Percentiles rank a stretch among this genome's conserved stretches.
Evolutionary conservation across 2,113 vertebrate genomes (phyloP).

Genomic region (Craseonycteris thonglongyai): DNA sequence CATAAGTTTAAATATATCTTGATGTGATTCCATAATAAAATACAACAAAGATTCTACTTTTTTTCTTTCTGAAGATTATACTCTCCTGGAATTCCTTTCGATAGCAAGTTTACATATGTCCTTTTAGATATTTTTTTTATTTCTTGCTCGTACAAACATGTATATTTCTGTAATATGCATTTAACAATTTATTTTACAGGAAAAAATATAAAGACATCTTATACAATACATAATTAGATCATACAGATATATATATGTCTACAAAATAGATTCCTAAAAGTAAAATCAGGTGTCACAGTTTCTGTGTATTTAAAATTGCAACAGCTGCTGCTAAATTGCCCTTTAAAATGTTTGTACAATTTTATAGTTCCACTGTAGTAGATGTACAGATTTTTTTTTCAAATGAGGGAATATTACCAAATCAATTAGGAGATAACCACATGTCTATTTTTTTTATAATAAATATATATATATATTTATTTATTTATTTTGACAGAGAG

Average conservation of each 20-base stretch:
- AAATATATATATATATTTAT: too few relatives aligned
- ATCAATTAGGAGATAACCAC: background rate
- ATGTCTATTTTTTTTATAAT: too few relatives aligned
- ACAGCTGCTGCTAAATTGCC: background rate
- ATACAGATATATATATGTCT: background rate
- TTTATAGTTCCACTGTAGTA: background rate
- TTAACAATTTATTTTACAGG: background rate
- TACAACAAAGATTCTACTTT: background rate
- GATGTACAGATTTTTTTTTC: background rate
- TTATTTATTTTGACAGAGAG: too few relatives aligned
- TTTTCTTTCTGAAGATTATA: background rate
- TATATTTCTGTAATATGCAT: background rate
- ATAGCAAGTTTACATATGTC: background rate
- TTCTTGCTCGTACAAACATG: background rate
- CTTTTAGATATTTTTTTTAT: background rate
- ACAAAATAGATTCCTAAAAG: background rate
- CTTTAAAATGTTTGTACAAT: background rate
- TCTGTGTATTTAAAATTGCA: constrained; percentile 2
- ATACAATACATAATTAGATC: background rate
- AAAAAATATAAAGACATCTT: background rate
- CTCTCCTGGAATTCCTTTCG: background rate
- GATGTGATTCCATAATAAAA: background rate
- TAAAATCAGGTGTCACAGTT: background rate
- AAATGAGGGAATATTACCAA: background rate
- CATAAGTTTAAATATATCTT: background rate